Percentiles rank a stretch among this genome's conserved stretches.
phyloP scores from a whole-genome alignment of 2,797 vertebrate species.

The Phataginus tetradactyla region DNA sequence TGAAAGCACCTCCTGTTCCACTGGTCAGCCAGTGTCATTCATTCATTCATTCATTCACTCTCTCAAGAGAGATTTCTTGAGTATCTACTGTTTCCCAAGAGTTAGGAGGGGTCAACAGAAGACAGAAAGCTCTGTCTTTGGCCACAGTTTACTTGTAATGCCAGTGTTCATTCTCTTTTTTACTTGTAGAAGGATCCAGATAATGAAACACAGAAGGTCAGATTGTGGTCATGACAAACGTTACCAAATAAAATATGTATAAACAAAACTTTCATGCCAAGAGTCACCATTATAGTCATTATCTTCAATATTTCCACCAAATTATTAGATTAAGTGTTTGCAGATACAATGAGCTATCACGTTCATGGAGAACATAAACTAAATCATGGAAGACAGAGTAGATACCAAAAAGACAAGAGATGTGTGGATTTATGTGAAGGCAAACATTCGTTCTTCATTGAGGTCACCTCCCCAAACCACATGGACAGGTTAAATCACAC shows the following conservation, averaged over 20 bases:
- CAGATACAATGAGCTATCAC: background rate
- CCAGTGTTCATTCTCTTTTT: background rate
- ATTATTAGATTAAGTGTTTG: background rate
- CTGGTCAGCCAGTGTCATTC: background rate
- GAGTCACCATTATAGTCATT: background rate
- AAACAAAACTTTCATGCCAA: background rate
- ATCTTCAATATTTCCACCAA: background rate
- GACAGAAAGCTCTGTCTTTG: background rate
- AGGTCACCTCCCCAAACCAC: background rate
- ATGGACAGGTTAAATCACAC: background rate
- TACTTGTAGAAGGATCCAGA: background rate
- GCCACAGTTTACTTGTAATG: background rate
- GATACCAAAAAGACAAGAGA: background rate
- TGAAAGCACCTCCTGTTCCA: background rate
- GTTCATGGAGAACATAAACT: background rate
- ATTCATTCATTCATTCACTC: background rate
- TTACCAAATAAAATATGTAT: background rate
- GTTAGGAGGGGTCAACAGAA: background rate
- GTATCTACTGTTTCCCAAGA: background rate
- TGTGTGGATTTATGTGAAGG: background rate
- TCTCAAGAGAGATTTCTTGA: background rate
- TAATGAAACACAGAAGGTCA: background rate
- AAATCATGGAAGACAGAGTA: background rate
- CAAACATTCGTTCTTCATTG: background rate
- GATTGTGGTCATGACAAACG: background rate